A percentile compares a stretch with the other conserved stretches of the same genome.
phyloP scores from a whole-genome alignment of 64 coral and sea anemone species.

The Actinia tenebrosa region DNA sequence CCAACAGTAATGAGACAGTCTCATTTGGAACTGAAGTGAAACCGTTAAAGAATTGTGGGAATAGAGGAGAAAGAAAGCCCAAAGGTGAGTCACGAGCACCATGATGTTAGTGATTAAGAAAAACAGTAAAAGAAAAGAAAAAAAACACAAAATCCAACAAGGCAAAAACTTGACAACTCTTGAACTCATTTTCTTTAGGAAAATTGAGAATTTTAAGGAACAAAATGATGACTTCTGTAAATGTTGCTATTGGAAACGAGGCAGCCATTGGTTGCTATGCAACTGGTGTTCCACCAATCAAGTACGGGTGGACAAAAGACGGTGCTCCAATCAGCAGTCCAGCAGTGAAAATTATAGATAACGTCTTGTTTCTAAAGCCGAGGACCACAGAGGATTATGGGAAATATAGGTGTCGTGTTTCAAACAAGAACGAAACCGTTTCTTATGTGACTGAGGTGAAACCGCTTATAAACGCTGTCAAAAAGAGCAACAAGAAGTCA shows the following conservation, averaged over 20 bases:
- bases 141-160: background rate
- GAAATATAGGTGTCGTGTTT: slow-evolving; percentile 17
- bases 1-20: no score
- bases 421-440: no score
- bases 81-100: no score
- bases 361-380: slow-evolving; percentile 37
- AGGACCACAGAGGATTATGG: slow-evolving; percentile 33
- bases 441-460: no score
- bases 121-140: background rate
- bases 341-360: background rate
- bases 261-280: slow-evolving; percentile 42
- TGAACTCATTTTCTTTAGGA: background rate
- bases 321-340: slow-evolving; percentile 13
- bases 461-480: no score
- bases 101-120: no score
- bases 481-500: no score
- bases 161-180: no score
- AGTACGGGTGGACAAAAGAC: slow-evolving; percentile 31
- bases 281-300: background rate
- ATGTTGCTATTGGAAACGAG: background rate
- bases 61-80: no score
- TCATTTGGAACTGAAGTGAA: no score
- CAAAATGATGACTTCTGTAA: background rate
- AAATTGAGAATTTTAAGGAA: background rate
- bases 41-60: no score